Conservation (phyloP, 2,888 invertebrate genomes). For the Synanthedon tipuliformis region DNA sequence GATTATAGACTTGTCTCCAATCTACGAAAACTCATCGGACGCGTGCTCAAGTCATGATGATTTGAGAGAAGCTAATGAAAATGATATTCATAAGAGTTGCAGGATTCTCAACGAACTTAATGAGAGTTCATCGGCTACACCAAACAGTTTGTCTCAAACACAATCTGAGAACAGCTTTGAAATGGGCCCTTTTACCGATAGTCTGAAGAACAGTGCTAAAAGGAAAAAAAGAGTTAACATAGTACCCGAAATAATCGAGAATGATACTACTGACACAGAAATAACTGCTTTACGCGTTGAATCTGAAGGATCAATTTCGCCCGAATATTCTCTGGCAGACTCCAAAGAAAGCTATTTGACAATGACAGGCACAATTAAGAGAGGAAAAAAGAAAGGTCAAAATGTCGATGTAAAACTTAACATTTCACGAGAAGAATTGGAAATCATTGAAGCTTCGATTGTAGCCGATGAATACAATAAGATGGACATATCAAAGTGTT, state of each 20-base stretch:
- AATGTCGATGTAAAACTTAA: constrained; percentile 79
- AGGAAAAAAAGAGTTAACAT: constrained; percentile 75
- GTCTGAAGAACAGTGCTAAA: constrained; percentile 56
- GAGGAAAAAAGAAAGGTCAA: constrained; percentile 79
- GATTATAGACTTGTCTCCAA: constrained; percentile 60
- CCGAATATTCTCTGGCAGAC: constrained; percentile 69
- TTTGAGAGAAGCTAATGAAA: constrained; percentile 40
- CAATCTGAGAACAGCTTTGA: constrained; percentile 64
- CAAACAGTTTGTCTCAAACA: constrained; percentile 58
- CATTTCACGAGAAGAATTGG: constrained; percentile 77
- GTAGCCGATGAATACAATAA: constrained; percentile 70
- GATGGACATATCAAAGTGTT: constrained; percentile 68
- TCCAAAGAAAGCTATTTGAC: constrained; percentile 73
- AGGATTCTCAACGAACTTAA: constrained; percentile 44
- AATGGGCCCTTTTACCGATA: constrained; percentile 55
- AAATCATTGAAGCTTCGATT: constrained; percentile 74
- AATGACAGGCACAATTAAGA: constrained; percentile 79
- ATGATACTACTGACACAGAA: constrained; percentile 53
- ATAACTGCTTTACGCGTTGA: constrained; percentile 44
- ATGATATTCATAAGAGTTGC: constrained; percentile 44
- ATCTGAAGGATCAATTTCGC: constrained; percentile 64
- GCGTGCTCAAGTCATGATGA: constrained; percentile 64
- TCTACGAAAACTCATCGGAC: constrained; percentile 65
- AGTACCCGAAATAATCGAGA: constrained; percentile 59
- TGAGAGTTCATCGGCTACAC: constrained; percentile 53